phyloP scores from a whole-genome alignment of 2,888 invertebrate species.

The Dermolepida albohirtum region DNA sequence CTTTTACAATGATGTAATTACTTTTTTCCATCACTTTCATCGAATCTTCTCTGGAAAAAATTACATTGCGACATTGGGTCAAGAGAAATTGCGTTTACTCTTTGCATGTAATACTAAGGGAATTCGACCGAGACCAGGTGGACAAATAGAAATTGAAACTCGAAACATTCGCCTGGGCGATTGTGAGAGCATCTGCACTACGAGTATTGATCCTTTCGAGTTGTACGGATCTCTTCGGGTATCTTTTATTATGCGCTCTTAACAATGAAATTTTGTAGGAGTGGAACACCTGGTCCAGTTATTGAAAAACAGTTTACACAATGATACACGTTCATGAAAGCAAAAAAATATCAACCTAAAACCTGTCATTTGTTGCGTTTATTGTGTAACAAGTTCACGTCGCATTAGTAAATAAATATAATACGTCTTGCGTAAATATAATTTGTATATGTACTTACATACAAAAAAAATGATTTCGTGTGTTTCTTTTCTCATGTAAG shows the following conservation, averaged over 20 bases:
- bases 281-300: constrained; percentile 29
- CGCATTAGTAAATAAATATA: constrained; percentile 10
- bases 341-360: constrained; percentile 20
- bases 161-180: constrained; percentile 44
- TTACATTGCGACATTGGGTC: constrained; percentile 7
- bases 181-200: constrained; percentile 51
- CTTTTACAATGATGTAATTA: background rate
- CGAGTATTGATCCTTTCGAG: constrained; percentile 49
- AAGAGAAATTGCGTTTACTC: constrained; percentile 16
- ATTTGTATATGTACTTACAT: too few relatives aligned
- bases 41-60: constrained; percentile 1
- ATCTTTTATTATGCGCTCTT: constrained; percentile 17
- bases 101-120: constrained; percentile 18
- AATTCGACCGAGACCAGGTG: constrained; percentile 29
- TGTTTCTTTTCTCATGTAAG: too few relatives aligned
- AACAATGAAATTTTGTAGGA: constrained; percentile 38
- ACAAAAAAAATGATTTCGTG: too few relatives aligned
- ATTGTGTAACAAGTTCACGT: constrained; percentile 37
- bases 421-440: too few relatives aligned
- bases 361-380: constrained; percentile 31
- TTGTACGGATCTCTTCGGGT: constrained; percentile 9
- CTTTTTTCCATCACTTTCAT: constrained; percentile 1
- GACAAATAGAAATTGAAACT: constrained; percentile 35
- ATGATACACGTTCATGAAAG: constrained; percentile 6
- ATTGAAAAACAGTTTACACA: constrained; percentile 11